Evolutionary conservation across 2,888 invertebrate genomes (phyloP), one percentile per base, ranked within the genome.

Genomic region (Drosophila parthenogenetica): DNA sequence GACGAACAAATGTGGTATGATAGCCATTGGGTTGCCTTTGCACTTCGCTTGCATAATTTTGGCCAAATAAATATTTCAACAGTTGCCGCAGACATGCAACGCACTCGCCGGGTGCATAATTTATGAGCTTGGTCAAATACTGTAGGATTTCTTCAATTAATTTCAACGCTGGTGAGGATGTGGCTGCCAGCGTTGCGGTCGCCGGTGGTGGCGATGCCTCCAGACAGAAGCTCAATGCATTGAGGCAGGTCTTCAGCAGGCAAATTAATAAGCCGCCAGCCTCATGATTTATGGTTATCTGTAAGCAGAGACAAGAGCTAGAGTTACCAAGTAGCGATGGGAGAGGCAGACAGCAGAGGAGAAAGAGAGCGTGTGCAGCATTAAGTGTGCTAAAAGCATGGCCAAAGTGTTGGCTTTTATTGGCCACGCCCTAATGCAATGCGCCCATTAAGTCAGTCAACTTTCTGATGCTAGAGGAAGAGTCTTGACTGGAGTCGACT

Each of bases 221-320:
- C 64, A 92, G 81, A 75, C 92, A 90, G 51, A 91, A 73, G 59
- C 90, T 87, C 69, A 92, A 71, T 61, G 92, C 88, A 74, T 90
- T 89, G 61, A 93, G 86, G 78, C 91, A 89, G 71, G 90, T 90
- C 81, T 89, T 90, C 62, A 92, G 87, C 66, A 92, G 84, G 55
- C 90, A 90, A 84, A 92, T 91, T 81, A 98, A 96, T 91, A 95
- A 95, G 89, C 96, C 95, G 78, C 96, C 96, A 37, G 95, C 94
- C 81, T 95, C 94, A 37, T 95, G 94, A 83, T 97, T 96, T 79
- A 98, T 93, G 48, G 96, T 96, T 87, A 95, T 95, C 96, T 96
- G 93, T 54, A 93, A 75, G 48, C 17, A 76, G 48, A 53, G 43
- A 14, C 48, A 60, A 59, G 40, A 51, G 60, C 14, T 32, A 53